Base-by-base conservation (phyloP, 2,113 vertebrate species). In the Tinamus guttatus region DNA sequence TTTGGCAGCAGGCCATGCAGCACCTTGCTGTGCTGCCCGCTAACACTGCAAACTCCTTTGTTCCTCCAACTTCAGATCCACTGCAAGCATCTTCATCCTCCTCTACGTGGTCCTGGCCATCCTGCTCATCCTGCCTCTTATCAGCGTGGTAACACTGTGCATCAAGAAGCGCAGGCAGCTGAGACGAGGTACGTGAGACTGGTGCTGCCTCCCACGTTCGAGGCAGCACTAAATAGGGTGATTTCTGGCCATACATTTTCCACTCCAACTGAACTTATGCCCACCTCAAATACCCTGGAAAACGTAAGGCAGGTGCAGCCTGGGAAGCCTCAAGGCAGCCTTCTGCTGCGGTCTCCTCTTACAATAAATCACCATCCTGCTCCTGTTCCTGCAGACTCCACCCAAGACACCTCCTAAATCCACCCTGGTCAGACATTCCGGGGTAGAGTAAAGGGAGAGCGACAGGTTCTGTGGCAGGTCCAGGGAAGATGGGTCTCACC, bases 161-260 rank as follows among this genome's bases (percentile, higher is more conserved):
- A 4, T 96, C 60, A 49, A 49, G 89, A 17, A 49, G 70, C 25
- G 0, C 68, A 60, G 2, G 47, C 51, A 74, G 32, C 69, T 51
- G 51, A 7, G 16, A 12, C 11, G 34, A 94, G 97, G 97, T 97
- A 94, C 3, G 93, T 89, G 89, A 13, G 79, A 18, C 25, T 67
- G 54, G 21, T 1, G 6, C 11, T 32, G 56, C 58, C 51, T 76
- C 54, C 54, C 5, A 0, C 56, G 27, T 74, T 34, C 49, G 54
- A 16, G 8, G 32, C 56, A n/a, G 56, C 27, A 13, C 70, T 34
- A 45, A 22, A 11, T 24, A 21, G 63, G 7, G 3, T 45, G 9
- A 34, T 13, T 36, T 64, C 69, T 45, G 21, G 25, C 49, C 79
- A 13, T 7, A 36, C 0, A 30, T 74, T 25, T 58, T 25, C 47